Base-by-base conservation (phyloP, 2,113 vertebrate species). In the Hydrochoerus hydrochaeris region DNA sequence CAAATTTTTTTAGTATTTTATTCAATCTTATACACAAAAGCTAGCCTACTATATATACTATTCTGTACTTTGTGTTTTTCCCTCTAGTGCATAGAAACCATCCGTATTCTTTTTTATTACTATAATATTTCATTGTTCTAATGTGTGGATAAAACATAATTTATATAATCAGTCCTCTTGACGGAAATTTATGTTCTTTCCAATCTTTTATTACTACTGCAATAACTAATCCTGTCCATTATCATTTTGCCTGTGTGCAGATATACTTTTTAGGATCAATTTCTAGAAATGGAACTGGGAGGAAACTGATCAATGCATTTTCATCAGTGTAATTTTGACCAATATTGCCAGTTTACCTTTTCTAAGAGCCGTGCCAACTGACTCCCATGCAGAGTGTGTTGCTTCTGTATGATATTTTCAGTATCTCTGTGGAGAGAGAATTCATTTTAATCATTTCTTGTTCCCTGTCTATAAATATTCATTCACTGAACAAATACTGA, bases 391-490 rank as follows among this genome's bases (percentile, higher is more conserved):
- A 85, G 24, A 44, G 46, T 67, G 88, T 62, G 17, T 75, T 22
- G 17, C 4, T 60, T 94, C 49, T 88, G n/a, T 49, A 24, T 84
- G 65, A 52, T 14, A 32, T 95, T 90, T 87, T 84, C n/a, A 87
- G 8, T 9, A 32, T 6, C 44, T 85, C 96, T 85, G 49, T 90
- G 58, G 88, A 85, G 44, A 82, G 0, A 94, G 52, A 73, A 91
- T 30, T 67, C 12, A 1, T 58, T 90, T 91, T 85, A 46, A 75
- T 77, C 44, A 35, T 67, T 94, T 77, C 49, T 92, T 94, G 7
- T 73, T 62, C 75, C 97, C 71, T 52, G 28, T 52, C 49, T 96
- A 32, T 69, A 84, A 86, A 95, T 12, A 90, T 62, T 63, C 60
- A 84, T 84, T 75, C 57, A 69, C 44, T 85, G 57, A 80, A 77